Evolutionary conservation across 2,113 vertebrate species (phyloP).

Genomic region (Otolemur garnettii): DNA sequence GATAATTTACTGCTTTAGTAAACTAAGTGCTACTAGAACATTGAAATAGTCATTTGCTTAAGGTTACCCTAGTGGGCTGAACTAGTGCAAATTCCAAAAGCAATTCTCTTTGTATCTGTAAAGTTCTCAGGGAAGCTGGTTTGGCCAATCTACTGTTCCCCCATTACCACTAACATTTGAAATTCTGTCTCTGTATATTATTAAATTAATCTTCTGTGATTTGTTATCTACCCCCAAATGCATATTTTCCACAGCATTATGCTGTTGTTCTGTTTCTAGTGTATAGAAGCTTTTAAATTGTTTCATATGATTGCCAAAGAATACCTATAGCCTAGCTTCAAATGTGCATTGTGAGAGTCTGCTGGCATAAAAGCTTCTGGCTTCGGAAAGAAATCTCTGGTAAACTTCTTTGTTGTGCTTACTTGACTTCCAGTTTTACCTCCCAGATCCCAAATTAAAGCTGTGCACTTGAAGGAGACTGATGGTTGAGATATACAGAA

Average conservation of each 20-base stretch:
- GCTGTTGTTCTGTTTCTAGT: not conserved
- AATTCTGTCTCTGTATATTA: slow-evolving; percentile 55
- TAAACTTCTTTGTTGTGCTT: slow-evolving; percentile 21
- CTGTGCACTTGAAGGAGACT: not conserved
- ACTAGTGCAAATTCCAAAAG: slow-evolving; percentile 46
- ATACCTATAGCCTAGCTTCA: not conserved
- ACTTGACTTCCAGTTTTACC: slow-evolving; percentile 30
- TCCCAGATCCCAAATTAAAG: not conserved
- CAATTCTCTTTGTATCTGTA: not conserved
- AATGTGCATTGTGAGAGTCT: not conserved
- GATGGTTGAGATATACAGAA: not conserved
- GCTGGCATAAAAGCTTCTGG: not conserved
- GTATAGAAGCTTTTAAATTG: slow-evolving; percentile 23
- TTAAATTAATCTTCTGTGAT: slow-evolving; percentile 60
- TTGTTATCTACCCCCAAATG: slow-evolving; percentile 40
- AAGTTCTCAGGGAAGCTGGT: slow-evolving; percentile 35
- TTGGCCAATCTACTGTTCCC: not conserved
- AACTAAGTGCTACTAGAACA: slow-evolving; percentile 53
- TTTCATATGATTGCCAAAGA: slow-evolving; percentile 9
- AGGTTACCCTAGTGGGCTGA: slow-evolving; percentile 59
- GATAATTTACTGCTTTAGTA: slow-evolving; percentile 68
- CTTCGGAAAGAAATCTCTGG: slow-evolving; percentile 41
- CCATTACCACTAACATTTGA: not conserved
- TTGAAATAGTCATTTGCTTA: slow-evolving; percentile 60
- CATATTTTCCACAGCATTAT: slow-evolving; percentile 16